Conservation (phyloP, 2,888 invertebrate species). For the Galeruca laticollis region DNA sequence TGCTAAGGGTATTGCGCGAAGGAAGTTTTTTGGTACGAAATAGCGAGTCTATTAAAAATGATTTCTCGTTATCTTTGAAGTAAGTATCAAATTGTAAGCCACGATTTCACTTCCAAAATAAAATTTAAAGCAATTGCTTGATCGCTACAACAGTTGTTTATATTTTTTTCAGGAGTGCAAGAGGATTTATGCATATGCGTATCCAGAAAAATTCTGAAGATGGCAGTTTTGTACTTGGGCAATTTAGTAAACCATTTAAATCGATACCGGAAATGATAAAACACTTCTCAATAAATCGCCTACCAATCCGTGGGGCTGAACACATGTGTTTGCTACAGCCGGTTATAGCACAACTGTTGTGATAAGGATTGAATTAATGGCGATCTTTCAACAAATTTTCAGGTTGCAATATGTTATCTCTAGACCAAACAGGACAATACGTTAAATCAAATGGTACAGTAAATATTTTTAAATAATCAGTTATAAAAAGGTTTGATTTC, state of each 20-base stretch:
- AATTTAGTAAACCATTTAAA: conserved; percentile 92
- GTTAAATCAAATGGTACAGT: background rate
- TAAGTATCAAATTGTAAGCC: conserved; percentile 69
- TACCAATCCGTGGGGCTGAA: conserved; percentile 95
- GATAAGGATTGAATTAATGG: conserved; percentile 57
- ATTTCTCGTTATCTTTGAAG: conserved; percentile 95
- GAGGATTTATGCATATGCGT: conserved; percentile 97
- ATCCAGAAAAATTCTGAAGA: conserved; percentile 82
- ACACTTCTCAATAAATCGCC: conserved; percentile 91
- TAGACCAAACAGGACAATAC: conserved; percentile 4
- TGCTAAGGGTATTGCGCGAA: conserved; percentile 85
- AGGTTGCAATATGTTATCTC: conserved; percentile 35
- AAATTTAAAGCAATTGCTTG: too few relatives aligned
- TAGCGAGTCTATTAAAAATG: conserved; percentile 93
- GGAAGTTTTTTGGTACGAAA: conserved; percentile 95
- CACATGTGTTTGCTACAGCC: conserved; percentile 96
- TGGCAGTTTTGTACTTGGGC: conserved; percentile 90
- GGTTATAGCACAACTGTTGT: conserved; percentile 85
- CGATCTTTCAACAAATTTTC: conserved; percentile 34
- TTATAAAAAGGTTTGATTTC: too few relatives aligned
- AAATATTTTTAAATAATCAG: too few relatives aligned
- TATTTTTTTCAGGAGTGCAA: conserved; percentile 80
- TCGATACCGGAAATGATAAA: conserved; percentile 95
- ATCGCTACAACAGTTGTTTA: too few relatives aligned
- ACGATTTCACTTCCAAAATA: too few relatives aligned